A percentile compares a stretch with the other conserved stretches of the same genome.
phyloP scores from a whole-genome alignment of 2,113 vertebrate species.

The Peromyscus leucopus region DNA sequence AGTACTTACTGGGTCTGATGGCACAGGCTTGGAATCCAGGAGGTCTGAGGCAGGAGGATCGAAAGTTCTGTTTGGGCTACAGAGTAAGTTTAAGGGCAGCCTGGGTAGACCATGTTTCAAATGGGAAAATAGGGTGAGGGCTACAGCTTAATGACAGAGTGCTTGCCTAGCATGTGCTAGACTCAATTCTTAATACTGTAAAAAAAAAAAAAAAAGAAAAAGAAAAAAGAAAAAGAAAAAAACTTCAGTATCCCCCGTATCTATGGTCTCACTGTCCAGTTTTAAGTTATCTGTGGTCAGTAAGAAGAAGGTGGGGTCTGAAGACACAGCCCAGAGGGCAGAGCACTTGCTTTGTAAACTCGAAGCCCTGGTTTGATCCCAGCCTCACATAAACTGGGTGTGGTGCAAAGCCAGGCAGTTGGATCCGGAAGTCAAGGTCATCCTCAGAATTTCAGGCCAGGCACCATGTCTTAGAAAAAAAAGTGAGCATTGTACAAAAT shows the following conservation, averaged over 20 bases:
- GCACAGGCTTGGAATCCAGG: background rate
- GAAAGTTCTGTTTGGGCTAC: background rate
- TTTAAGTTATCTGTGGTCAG: background rate
- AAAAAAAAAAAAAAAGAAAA: background rate
- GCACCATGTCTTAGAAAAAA: background rate
- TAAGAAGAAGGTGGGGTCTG: background rate
- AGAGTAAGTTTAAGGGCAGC: background rate
- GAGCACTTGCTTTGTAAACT: background rate
- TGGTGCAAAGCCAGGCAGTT: background rate
- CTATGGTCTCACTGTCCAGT: background rate
- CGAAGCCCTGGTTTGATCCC: background rate
- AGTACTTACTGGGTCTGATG: background rate
- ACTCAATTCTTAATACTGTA: background rate
- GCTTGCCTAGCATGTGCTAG: background rate
- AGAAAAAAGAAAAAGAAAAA: no score
- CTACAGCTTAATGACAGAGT: background rate
- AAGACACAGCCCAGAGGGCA: background rate
- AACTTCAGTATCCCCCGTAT: background rate
- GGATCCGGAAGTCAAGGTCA: background rate
- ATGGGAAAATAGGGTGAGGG: no score
- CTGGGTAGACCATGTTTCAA: background rate
- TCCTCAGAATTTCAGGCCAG: background rate
- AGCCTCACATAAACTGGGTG: background rate
- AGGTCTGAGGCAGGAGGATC: background rate
- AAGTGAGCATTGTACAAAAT: background rate